These are phyloP conservation scores for Epinephelus fuscoguttatus DNA, from an alignment of 2,113 vertebrate genomes.

Conservation along the genomic window DNA sequence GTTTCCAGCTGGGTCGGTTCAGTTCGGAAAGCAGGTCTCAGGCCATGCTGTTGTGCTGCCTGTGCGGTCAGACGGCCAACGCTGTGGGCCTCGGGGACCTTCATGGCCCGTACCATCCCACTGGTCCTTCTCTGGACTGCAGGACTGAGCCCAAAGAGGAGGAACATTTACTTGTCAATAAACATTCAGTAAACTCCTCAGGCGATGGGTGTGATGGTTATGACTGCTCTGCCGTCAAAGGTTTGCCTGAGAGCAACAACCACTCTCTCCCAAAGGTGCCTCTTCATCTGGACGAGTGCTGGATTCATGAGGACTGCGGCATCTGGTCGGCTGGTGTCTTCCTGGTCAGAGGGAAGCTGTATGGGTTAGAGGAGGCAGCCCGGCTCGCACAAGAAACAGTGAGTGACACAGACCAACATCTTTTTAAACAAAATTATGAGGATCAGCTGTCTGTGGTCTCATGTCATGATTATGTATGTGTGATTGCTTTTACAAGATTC, in stretches of 20 bases:
- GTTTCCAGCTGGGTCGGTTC: constrained; percentile 76
- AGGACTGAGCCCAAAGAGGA: constrained; percentile 34
- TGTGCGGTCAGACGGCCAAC: constrained; percentile 81
- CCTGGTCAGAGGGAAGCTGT: constrained; percentile 83
- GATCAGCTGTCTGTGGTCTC: no score
- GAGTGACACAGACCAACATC: constrained; percentile 40
- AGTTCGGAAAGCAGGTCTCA: constrained; percentile 24
- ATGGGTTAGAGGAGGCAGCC: constrained; percentile 83
- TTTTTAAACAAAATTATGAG: no score
- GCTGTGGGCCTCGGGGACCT: constrained; percentile 82
- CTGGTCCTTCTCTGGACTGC: neutral
- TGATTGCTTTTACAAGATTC: no score
- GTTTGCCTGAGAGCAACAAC: neutral
- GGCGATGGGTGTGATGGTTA: neutral
- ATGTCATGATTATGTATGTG: no score
- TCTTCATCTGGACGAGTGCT: constrained; percentile 70
- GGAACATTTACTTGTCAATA: neutral
- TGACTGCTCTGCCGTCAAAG: neutral
- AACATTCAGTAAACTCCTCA: constrained; percentile 9
- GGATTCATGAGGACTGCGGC: constrained; percentile 87
- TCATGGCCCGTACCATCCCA: constrained; percentile 82
- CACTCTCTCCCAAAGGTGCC: constrained; percentile 10
- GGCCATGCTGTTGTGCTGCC: constrained; percentile 72
- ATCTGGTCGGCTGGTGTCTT: constrained; percentile 84
- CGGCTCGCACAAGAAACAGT: constrained; percentile 79